These are phyloP conservation scores for Agonum fuliginosum DNA, from an alignment of 2,888 invertebrate species.

Conservation along the genomic window DNA sequence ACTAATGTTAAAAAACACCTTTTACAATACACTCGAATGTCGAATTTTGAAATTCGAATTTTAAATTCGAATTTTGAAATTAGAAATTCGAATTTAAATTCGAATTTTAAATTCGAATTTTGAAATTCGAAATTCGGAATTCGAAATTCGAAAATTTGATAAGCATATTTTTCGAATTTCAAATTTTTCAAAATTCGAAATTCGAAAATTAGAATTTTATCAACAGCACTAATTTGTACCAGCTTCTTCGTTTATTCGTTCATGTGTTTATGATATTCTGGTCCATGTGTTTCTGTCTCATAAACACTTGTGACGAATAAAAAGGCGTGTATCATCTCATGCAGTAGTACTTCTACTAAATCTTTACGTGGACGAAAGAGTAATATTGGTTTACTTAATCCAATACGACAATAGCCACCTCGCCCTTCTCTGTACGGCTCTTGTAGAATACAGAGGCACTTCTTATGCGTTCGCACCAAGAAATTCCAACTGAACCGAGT, in stretches of 20 bases:
- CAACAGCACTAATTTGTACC: too few relatives aligned
- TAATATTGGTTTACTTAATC: constrained; percentile 92
- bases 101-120: too few relatives aligned
- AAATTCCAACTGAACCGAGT: constrained; percentile 86
- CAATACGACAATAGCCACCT: constrained; percentile 86
- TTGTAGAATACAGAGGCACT: constrained; percentile 78
- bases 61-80: too few relatives aligned
- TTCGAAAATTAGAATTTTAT: too few relatives aligned
- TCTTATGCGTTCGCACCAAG: constrained; percentile 97
- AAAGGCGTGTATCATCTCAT: constrained; percentile 99
- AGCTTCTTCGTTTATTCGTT: constrained; percentile 87
- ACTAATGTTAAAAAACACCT: too few relatives aligned
- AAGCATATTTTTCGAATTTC: too few relatives aligned
- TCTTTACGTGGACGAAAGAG: constrained; percentile 95
- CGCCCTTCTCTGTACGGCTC: constrained; percentile 84
- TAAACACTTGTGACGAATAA: constrained; percentile 91
- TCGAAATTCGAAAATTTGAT: too few relatives aligned
- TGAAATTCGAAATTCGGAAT: too few relatives aligned
- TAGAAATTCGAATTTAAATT: too few relatives aligned
- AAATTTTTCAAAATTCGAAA: too few relatives aligned
- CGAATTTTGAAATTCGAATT: too few relatives aligned
- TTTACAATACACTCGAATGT: too few relatives aligned
- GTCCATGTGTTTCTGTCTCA: constrained; percentile 96
- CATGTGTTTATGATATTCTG: constrained; percentile 96
- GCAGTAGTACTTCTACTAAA: constrained; percentile 96